Conservation (phyloP, 2,888 invertebrate genomes). For the Linnaemya vulpina region DNA sequence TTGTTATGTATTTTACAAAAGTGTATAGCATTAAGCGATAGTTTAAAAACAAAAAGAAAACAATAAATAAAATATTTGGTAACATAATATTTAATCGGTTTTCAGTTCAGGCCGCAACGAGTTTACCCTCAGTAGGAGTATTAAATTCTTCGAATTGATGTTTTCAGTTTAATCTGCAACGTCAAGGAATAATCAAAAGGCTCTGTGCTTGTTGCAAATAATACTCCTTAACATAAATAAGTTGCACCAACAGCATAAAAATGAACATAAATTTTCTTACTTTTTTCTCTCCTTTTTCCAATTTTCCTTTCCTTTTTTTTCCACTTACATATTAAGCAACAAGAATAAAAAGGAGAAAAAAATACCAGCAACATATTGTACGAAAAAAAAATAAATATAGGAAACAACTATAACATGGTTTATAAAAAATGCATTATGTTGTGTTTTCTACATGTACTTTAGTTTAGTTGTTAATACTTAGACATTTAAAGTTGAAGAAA, state of each 20-base stretch:
- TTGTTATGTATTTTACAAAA: no score
- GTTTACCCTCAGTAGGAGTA: slow-evolving; percentile 14
- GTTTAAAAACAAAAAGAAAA: not conserved
- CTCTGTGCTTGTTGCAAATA: not conserved
- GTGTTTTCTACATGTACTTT: slow-evolving; percentile 47
- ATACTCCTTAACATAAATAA: slow-evolving; percentile 43
- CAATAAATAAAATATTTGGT: not conserved
- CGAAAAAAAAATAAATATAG: not conserved
- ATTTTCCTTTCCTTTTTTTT: slow-evolving; percentile 12
- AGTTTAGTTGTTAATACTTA: slow-evolving; percentile 57
- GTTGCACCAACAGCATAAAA: slow-evolving; percentile 29
- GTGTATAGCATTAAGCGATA: not conserved
- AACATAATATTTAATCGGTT: not conserved
- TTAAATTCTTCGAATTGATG: slow-evolving; percentile 22
- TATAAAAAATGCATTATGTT: slow-evolving; percentile 72
- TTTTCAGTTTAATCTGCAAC: slow-evolving; percentile 34
- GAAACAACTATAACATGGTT: slow-evolving; percentile 50
- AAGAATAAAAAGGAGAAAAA: slow-evolving; percentile 18
- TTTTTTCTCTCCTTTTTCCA: slow-evolving; percentile 5
- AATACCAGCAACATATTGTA: slow-evolving; percentile 1
- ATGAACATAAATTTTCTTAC: slow-evolving; percentile 39
- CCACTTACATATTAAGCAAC: slow-evolving; percentile 7
- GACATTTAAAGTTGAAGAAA: slow-evolving; percentile 44
- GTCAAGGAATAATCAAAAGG: slow-evolving; percentile 7
- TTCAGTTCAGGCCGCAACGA: not conserved